Conservation (phyloP, 2,113 vertebrate genomes). For the Mustela nigripes region DNA sequence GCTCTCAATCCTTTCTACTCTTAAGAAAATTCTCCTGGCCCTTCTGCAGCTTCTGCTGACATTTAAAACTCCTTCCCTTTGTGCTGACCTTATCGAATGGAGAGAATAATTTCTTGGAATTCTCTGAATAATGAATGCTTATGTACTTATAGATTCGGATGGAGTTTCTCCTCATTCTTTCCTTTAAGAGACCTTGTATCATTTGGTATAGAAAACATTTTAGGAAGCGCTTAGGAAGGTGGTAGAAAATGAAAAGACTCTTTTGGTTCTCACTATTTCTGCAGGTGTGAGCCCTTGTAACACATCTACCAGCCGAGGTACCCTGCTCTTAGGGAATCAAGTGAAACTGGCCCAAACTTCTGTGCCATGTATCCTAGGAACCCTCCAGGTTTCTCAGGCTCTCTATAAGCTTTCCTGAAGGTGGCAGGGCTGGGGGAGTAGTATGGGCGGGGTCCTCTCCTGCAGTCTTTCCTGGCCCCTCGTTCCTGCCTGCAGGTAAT, state of each 20-base stretch:
- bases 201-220: constrained; percentile 1
- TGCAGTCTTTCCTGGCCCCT: background rate
- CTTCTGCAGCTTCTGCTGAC: constrained; percentile 68
- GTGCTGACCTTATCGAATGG: constrained; percentile 69
- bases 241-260: background rate
- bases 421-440: background rate
- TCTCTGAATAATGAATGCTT: constrained; percentile 60
- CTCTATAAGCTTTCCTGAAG: background rate
- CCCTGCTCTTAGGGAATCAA: background rate
- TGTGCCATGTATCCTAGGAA: accelerated
- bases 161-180: constrained; percentile 66
- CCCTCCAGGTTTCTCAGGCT: background rate
- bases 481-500: background rate
- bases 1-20: constrained; percentile 47
- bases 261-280: background rate
- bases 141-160: constrained; percentile 61
- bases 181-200: constrained; percentile 31
- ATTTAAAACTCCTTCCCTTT: constrained; percentile 70
- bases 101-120: constrained; percentile 67
- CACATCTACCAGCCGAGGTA: background rate
- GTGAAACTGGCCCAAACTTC: background rate
- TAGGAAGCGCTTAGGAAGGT: background rate
- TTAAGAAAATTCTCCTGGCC: constrained; percentile 59
- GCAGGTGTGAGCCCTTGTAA: background rate
- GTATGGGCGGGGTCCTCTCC: accelerated